phyloP scores from a whole-genome alignment of 2,797 vertebrate species.

The Enoplosus armatus region DNA sequence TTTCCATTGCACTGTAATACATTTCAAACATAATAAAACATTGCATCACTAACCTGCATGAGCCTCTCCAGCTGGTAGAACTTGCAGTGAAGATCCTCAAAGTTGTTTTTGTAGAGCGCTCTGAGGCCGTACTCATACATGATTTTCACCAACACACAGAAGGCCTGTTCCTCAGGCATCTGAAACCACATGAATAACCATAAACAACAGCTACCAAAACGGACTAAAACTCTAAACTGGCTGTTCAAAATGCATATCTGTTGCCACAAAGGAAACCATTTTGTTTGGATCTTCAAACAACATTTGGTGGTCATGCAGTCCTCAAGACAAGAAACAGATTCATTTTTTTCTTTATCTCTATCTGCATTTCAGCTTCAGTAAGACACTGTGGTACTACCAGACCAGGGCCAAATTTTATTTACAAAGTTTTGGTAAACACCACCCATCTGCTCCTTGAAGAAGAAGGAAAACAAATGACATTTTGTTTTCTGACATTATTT shows the following conservation, averaged over 20 bases:
- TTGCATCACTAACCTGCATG: slow-evolving; percentile 89
- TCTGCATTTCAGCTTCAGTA: neutral
- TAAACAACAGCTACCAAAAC: neutral
- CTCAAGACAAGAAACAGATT: slow-evolving; percentile 17
- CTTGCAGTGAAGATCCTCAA: slow-evolving; percentile 99
- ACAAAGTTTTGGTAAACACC: neutral
- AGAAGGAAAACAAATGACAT: neutral
- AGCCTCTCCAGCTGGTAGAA: slow-evolving; percentile 97
- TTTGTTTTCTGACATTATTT: slow-evolving; percentile 2
- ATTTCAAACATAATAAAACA: neutral
- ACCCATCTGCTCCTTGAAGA: neutral
- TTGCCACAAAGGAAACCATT: neutral
- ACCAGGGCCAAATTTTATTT: slow-evolving; percentile 16
- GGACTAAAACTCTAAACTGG: neutral
- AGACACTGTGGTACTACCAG: neutral
- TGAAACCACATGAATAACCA: slow-evolving; percentile 68
- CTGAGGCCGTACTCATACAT: slow-evolving; percentile 96
- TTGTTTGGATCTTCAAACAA: neutral
- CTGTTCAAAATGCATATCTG: neutral
- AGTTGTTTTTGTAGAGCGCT: slow-evolving; percentile 97
- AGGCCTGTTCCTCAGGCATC: slow-evolving; percentile 99
- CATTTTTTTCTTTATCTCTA: neutral
- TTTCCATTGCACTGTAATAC: neutral
- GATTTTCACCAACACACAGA: slow-evolving; percentile 97
- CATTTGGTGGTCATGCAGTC: neutral